Evolutionary conservation across 2,113 vertebrate species (phyloP), one percentile per base, ranked within the genome.

Genomic region (Tragulus kanchil): DNA sequence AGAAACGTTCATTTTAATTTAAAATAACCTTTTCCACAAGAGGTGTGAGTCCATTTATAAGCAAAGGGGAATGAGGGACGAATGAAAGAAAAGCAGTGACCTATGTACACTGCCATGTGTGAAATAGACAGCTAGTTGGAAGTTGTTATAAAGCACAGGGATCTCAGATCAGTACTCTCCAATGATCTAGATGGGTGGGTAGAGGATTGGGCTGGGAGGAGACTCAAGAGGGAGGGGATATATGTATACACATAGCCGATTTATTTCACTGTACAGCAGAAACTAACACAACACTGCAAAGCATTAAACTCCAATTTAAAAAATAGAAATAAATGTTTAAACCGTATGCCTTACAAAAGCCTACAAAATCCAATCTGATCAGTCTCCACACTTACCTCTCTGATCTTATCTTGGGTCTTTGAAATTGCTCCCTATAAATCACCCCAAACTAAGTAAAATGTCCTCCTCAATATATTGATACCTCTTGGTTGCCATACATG

Each of bases 1-100:
- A 88, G 79, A 91, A 97, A 89, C 1, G 8, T 78, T 94, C 85
- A 25, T 93, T 97, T 97, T 91, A 89, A 97, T 95, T 97, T 97
- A 94, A 96, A 97, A 94, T 97, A 81, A 93, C 52, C 28, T 97
- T 94, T 89, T 94, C 93, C 88, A 77, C 50, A 93, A 95, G 89
- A 96, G 21, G 56, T 77, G 48, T 79, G 42, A 96, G 88, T 91
- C 71, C 88, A 86, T 97, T 93, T 94, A n/a, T n/a, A n/a, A n/a
- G n/a, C 36, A 45, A 73, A 45, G 21, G 21, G 21, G 21, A 73
- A 73, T 45, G 36, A 45, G 11, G 21, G 11, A 73, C 69, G 45
- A 45, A 45, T 73, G 69, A 73, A 5, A 71, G 69, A 45, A 21
- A 3, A 73, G 11, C 69, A 73, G 3, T 73, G 69, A 45, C 36